A percentile compares a stretch with the other conserved stretches of the same genome.
These are phyloP conservation scores for Cataglyphis altisquamis DNA, from an alignment of 2,888 invertebrate genomes.

Conservation along the genomic window DNA sequence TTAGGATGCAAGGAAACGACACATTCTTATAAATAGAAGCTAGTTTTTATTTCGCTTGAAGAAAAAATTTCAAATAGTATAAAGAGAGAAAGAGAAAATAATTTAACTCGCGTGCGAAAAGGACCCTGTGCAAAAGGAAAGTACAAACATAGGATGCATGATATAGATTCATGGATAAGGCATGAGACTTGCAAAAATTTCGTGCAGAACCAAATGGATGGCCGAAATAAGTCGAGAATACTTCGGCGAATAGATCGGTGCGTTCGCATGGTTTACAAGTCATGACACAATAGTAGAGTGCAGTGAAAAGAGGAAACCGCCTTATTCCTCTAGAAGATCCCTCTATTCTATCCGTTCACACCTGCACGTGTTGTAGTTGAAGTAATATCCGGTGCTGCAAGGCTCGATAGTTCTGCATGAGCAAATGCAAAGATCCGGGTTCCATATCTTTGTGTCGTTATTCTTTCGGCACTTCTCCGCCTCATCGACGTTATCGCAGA, in stretches of 20 bases:
- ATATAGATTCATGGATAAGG: background rate
- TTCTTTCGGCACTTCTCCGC: conserved; percentile 88
- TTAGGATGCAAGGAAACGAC: background rate
- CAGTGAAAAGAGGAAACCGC: conserved; percentile 54
- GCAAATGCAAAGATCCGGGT: conserved; percentile 88
- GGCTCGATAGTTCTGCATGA: conserved; percentile 87
- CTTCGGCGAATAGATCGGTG: conserved; percentile 16
- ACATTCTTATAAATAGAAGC: background rate
- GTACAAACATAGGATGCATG: background rate
- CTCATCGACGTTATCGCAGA: conserved; percentile 89
- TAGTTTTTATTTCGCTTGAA: background rate
- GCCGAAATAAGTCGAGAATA: background rate
- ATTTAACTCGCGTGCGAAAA: background rate
- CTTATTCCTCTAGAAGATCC: conserved; percentile 57
- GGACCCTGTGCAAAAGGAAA: background rate
- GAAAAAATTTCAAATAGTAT: background rate
- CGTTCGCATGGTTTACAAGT: conserved; percentile 62
- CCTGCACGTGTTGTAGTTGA: conserved; percentile 88
- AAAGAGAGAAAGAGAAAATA: background rate
- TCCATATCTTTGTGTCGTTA: conserved; percentile 88
- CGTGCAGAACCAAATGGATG: background rate
- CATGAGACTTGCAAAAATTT: conserved; percentile 11
- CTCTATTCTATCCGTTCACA: conserved; percentile 82
- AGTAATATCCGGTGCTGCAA: conserved; percentile 89
- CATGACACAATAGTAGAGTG: conserved; percentile 60